A percentile compares a stretch with the other conserved stretches of the same genome.
These are phyloP conservation scores for Paedocypris micromegethes DNA, from an alignment of 2,797 vertebrate genomes.

Conservation along the genomic window DNA sequence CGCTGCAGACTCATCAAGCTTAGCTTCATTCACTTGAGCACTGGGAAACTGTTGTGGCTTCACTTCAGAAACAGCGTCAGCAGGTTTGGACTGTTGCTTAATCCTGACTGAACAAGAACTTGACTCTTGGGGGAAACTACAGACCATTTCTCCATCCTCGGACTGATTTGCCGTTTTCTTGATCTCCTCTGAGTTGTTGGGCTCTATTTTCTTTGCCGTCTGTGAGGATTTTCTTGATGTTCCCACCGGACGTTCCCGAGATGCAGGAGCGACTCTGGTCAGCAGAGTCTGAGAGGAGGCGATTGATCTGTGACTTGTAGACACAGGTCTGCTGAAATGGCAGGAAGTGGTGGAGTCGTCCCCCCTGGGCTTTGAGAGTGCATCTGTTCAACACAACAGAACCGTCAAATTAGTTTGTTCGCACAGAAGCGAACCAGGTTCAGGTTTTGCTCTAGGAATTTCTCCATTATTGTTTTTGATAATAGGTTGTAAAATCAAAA, in stretches of 20 bases:
- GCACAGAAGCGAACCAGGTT: not conserved
- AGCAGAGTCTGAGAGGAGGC: conserved; percentile 24
- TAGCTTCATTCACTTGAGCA: conserved; percentile 10
- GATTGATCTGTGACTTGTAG: conserved; percentile 35
- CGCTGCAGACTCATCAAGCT: not conserved
- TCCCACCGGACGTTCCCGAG: conserved; percentile 31
- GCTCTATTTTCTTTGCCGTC: conserved; percentile 11
- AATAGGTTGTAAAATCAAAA: too few relatives aligned
- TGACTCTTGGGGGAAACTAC: too few relatives aligned
- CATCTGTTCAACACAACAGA: conserved; percentile 55
- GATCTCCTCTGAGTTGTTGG: conserved; percentile 25
- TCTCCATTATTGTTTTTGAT: too few relatives aligned
- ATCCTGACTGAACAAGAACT: too few relatives aligned
- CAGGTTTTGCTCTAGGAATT: too few relatives aligned
- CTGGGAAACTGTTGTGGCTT: conserved; percentile 16
- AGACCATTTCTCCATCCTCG: conserved; percentile 32
- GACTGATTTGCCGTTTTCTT: conserved; percentile 38
- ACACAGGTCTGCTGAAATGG: conserved; percentile 37
- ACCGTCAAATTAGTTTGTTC: conserved; percentile 47
- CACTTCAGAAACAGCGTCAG: conserved; percentile 19
- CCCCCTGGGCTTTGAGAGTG: conserved; percentile 48
- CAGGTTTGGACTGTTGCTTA: conserved; percentile 10
- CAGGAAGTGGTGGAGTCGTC: conserved; percentile 47
- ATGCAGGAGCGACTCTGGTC: conserved; percentile 26
- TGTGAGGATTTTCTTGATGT: conserved; percentile 17